Conservation (phyloP, 2,113 vertebrate genomes). For the Tragelaphus imberbis region DNA sequence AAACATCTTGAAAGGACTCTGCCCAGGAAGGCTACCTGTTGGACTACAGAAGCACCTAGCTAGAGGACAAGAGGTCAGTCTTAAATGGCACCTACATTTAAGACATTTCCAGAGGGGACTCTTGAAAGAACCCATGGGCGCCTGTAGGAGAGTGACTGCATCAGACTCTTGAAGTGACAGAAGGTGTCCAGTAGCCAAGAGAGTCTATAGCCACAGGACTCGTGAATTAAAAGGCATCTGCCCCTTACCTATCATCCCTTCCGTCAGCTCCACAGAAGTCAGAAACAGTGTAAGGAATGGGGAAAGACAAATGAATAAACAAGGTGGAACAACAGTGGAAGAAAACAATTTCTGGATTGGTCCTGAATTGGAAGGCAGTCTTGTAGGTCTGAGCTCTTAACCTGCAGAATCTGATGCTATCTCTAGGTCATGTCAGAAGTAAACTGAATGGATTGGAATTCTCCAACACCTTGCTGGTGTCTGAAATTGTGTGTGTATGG, state of each 20-base stretch:
- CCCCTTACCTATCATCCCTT: not conserved
- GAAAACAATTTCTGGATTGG: not conserved
- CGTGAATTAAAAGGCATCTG: not conserved
- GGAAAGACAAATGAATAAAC: not conserved
- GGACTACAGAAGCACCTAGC: not conserved
- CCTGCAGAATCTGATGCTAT: not conserved
- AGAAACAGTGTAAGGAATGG: not conserved
- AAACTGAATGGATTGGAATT: not conserved
- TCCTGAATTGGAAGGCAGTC: not conserved
- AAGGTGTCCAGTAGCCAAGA: not conserved
- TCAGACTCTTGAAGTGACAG: not conserved
- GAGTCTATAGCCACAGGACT: not conserved
- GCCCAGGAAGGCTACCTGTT: not conserved
- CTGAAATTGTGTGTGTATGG: not conserved
- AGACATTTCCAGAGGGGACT: not conserved
- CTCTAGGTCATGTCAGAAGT: not conserved
- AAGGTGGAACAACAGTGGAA: not conserved
- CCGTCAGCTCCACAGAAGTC: not conserved
- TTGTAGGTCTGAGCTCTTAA: not conserved
- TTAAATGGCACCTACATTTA: not conserved
- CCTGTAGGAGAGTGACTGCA: not conserved
- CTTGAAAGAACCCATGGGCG: not conserved
- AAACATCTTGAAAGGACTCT: not conserved
- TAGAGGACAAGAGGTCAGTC: not conserved
- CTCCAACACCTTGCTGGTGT: not conserved